phyloP scores from a whole-genome alignment of 2,113 vertebrate genomes.

The Pseudonaja textilis region DNA sequence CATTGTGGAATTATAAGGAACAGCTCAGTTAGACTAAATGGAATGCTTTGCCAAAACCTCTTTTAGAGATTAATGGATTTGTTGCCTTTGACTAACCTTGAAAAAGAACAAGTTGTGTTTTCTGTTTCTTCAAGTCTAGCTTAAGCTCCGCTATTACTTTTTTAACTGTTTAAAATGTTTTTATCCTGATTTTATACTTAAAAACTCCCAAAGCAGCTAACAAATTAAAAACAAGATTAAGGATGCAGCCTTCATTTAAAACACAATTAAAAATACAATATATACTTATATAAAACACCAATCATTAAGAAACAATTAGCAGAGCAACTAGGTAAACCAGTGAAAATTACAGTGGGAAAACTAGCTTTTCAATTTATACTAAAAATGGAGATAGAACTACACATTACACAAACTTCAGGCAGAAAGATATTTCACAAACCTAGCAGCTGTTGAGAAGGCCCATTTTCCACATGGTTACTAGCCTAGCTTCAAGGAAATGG shows the following conservation, averaged over 20 bases:
- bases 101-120: not conserved
- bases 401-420: not conserved
- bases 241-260: not conserved
- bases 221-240: not conserved
- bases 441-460: not conserved
- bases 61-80: not conserved
- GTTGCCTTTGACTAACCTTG: not conserved
- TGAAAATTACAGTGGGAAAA: not conserved
- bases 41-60: not conserved
- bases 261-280: not conserved
- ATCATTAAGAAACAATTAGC: not conserved
- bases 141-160: not conserved
- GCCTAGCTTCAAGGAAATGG: not conserved
- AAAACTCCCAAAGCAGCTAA: not conserved
- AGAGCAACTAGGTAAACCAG: not conserved
- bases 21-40: not conserved
- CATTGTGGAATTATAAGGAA: not conserved
- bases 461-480: not conserved
- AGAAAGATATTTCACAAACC: not conserved
- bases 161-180: not conserved
- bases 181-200: not conserved
- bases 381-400: not conserved
- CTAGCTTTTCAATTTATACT: not conserved
- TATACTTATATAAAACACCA: not conserved
- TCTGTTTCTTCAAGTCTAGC: not conserved